These are phyloP conservation scores for Elaphurus davidianus DNA, from an alignment of 2,113 vertebrate species.

Conservation along the genomic window DNA sequence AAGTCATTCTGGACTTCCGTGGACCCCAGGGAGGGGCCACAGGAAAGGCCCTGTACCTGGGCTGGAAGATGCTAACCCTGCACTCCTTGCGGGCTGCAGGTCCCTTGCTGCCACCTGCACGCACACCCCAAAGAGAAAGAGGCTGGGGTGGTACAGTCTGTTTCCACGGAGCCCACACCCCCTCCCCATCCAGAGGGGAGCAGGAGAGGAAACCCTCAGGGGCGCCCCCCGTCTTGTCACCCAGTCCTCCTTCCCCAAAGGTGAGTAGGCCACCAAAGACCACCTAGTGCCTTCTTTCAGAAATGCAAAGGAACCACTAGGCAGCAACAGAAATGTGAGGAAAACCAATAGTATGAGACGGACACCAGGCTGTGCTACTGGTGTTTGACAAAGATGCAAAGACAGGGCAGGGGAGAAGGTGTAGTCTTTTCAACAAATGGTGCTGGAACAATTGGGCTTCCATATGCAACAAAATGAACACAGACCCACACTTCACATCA, in stretches of 20 bases:
- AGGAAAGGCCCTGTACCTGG: neutral
- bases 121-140: neutral
- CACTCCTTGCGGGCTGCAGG: neutral
- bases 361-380: neutral
- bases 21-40: too few species aligned
- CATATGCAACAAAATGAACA: neutral
- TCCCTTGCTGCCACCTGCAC: too few species aligned
- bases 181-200: neutral
- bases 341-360: neutral
- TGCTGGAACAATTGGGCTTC: too few species aligned
- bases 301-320: neutral
- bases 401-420: neutral
- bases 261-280: neutral
- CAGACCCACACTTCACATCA: neutral
- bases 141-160: neutral
- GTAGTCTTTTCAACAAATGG: neutral
- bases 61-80: neutral
- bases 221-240: neutral
- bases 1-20: neutral
- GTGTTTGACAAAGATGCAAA: neutral
- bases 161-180: too few species aligned
- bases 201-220: neutral
- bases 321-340: neutral
- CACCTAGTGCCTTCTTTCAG: neutral
- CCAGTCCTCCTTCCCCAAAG: neutral